Conservation (phyloP, 1,140 invertebrate genomes). For the Drosophila kikkawai region DNA sequence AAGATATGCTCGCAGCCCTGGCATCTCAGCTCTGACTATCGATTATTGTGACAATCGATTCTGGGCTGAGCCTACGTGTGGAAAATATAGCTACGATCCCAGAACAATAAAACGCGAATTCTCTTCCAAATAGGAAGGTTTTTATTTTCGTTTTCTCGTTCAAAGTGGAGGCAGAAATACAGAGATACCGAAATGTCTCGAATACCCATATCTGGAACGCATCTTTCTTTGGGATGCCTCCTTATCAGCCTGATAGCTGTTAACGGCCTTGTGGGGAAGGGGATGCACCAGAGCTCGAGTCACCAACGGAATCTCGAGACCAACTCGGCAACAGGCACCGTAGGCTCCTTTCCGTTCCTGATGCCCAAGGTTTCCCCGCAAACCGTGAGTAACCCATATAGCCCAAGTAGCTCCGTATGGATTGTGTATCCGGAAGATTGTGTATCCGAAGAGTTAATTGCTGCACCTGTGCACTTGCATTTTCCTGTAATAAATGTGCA, state of each 20-base stretch:
- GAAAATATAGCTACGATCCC: constrained; percentile 27
- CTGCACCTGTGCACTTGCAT: constrained; percentile 7
- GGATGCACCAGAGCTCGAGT: constrained; percentile 38
- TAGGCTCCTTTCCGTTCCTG: constrained; percentile 87
- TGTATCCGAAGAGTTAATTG: neutral
- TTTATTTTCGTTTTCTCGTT: constrained; percentile 39
- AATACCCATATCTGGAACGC: constrained; percentile 23
- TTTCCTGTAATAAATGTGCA: neutral
- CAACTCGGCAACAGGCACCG: constrained; percentile 47
- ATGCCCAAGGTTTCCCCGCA: constrained; percentile 91
- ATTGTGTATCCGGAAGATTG: neutral
- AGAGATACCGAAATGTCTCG: constrained; percentile 25
- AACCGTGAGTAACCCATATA: constrained; percentile 86
- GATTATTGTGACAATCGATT: constrained; percentile 28
- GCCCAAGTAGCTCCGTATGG: neutral
- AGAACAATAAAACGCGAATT: constrained; percentile 36
- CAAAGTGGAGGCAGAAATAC: neutral
- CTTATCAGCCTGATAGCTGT: constrained; percentile 50
- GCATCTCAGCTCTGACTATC: constrained; percentile 23
- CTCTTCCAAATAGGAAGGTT: constrained; percentile 42
- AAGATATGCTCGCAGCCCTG: neutral
- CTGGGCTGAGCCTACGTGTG: constrained; percentile 46
- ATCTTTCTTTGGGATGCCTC: constrained; percentile 1
- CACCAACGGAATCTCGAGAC: constrained; percentile 36
- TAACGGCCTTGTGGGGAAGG: constrained; percentile 55